phyloP scores from a whole-genome alignment of 2,113 vertebrate species.

The Nothoprocta pentlandii region DNA sequence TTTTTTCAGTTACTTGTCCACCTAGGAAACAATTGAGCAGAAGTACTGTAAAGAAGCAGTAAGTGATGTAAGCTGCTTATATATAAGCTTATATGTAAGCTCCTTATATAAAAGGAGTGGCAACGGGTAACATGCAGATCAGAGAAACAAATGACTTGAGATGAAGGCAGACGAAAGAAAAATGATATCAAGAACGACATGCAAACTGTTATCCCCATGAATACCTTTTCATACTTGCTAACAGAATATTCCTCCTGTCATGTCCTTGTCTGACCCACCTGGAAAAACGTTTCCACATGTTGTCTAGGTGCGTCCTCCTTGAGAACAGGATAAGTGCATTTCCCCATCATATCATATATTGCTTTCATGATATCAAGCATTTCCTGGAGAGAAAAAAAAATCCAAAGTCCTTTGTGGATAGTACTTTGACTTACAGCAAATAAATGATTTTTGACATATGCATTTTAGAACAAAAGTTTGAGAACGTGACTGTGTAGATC shows the following conservation, averaged over 20 bases:
- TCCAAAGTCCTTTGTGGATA: neutral
- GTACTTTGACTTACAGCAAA: neutral
- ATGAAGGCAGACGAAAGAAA: neutral
- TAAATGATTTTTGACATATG: neutral
- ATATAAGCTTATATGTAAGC: too few species aligned
- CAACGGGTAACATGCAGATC: neutral
- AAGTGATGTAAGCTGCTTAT: neutral
- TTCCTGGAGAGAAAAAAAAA: constrained; percentile 80
- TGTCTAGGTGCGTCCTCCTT: constrained; percentile 95
- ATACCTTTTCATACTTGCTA: neutral
- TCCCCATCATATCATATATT: constrained; percentile 99
- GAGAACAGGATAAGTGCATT: constrained; percentile 94
- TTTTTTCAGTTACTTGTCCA: neutral
- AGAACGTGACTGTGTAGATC: neutral
- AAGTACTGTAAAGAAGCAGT: neutral
- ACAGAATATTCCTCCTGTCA: neutral
- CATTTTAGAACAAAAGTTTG: neutral
- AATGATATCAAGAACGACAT: neutral
- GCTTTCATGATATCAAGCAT: constrained; percentile 99
- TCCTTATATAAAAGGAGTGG: neutral
- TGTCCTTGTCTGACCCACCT: constrained; percentile 73
- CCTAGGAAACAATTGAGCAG: neutral
- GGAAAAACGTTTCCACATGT: constrained; percentile 96
- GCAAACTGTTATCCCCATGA: neutral
- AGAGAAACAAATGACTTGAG: neutral